A percentile compares a stretch with the other conserved stretches of the same genome.
Evolutionary conservation across 2,797 vertebrate genomes (phyloP).

Genomic region (Ciconia nigra): DNA sequence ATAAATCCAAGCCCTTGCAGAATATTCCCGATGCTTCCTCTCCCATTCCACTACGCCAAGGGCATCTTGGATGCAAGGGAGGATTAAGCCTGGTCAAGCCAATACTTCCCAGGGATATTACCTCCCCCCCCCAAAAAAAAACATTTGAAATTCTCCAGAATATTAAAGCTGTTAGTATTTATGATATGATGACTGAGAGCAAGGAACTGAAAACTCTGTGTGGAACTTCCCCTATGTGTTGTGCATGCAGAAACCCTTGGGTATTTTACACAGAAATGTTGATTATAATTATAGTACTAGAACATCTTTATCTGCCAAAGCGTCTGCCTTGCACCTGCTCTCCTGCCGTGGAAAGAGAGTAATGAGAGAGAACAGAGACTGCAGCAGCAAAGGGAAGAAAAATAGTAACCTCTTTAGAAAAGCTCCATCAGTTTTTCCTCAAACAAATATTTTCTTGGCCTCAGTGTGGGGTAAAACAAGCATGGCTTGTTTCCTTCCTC

Average conservation of each 20-base stretch:
- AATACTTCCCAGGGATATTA: background rate
- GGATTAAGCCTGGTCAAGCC: background rate
- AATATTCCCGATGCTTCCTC: background rate
- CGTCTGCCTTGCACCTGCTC: conserved; percentile 13
- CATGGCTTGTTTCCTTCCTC: background rate
- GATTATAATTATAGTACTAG: conserved; percentile 29
- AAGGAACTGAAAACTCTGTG: background rate
- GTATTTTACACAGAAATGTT: conserved; percentile 30
- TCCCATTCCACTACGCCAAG: background rate
- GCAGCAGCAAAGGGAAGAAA: background rate
- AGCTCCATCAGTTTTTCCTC: background rate
- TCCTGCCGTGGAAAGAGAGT: background rate
- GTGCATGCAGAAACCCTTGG: background rate
- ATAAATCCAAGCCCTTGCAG: background rate
- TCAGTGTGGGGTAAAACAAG: background rate
- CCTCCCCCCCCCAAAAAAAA: accelerated
- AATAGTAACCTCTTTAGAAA: background rate
- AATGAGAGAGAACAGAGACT: background rate
- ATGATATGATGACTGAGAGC: background rate
- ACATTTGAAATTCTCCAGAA: background rate
- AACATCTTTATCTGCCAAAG: conserved; percentile 29
- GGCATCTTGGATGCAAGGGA: background rate
- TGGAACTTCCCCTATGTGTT: background rate
- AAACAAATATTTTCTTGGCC: background rate
- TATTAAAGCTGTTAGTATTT: background rate